phyloP scores from a whole-genome alignment of 2,888 invertebrate species.

The Graphium colonna region DNA sequence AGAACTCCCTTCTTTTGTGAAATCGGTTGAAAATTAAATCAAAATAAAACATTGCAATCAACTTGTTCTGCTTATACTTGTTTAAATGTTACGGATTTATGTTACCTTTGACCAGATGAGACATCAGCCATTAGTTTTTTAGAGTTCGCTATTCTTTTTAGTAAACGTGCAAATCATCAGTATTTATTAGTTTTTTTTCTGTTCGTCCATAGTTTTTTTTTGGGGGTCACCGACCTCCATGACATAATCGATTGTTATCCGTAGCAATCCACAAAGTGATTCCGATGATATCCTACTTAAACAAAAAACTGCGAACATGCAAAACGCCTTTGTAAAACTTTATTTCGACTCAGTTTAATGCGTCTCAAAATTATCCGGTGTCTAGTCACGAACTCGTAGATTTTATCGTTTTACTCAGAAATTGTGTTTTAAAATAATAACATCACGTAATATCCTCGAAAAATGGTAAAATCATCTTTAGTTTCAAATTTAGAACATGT shows the following conservation, averaged over 20 bases:
- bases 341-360: conserved; percentile 14
- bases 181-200: not conserved
- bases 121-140: too few species aligned
- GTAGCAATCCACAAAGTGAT: not conserved
- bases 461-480: not conserved
- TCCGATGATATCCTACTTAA: conserved; percentile 2
- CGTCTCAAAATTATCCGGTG: conserved; percentile 21
- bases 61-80: too few species aligned
- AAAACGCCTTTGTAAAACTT: conserved; percentile 10
- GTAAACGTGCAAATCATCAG: not conserved
- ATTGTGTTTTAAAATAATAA: conserved; percentile 6
- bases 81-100: too few species aligned
- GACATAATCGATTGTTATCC: conserved; percentile 6
- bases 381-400: conserved; percentile 23
- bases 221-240: conserved; percentile 4
- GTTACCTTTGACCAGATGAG: too few species aligned
- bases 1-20: too few species aligned
- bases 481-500: too few species aligned
- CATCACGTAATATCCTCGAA: not conserved
- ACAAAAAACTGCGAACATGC: conserved; percentile 12
- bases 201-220: conserved; percentile 1
- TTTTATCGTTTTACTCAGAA: conserved; percentile 21
- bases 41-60: too few species aligned
- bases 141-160: too few species aligned
- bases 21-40: too few species aligned